Conservation (phyloP, 92 coral and sea anemone species). For the Montipora capitata region DNA sequence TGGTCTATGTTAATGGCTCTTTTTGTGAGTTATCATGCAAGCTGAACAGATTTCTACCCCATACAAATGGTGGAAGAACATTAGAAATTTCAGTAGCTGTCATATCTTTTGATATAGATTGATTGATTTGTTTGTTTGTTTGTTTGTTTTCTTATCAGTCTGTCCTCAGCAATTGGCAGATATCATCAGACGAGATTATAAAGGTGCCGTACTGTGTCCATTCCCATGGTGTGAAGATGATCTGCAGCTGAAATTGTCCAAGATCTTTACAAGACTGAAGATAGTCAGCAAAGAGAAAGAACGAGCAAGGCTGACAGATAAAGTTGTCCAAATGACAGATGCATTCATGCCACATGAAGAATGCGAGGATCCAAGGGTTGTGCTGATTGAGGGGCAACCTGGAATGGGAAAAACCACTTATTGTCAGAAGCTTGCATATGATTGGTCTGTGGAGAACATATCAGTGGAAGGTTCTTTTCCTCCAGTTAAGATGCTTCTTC, state of each 20-base stretch:
- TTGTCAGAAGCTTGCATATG: constrained; percentile 54
- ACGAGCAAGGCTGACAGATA: constrained; percentile 3
- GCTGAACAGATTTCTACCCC: no score
- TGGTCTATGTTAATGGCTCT: no score
- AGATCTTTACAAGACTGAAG: constrained; percentile 10
- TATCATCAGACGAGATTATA: constrained; percentile 25
- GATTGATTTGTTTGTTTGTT: not conserved
- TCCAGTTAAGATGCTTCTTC: constrained; percentile 20
- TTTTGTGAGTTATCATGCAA: no score
- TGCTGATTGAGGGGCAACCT: constrained; percentile 50
- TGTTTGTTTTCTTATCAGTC: no score
- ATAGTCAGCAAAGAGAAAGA: constrained; percentile 28
- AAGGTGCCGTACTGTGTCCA: constrained; percentile 37
- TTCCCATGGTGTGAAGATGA: constrained; percentile 49
- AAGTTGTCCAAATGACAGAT: constrained; percentile 22
- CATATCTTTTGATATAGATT: no score
- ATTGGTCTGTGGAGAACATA: constrained; percentile 35
- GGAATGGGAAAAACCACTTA: constrained; percentile 57
- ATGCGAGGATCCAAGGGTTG: constrained; percentile 37
- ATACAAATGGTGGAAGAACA: no score
- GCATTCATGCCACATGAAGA: constrained; percentile 23
- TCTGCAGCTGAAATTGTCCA: constrained; percentile 23
- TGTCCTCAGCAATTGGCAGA: constrained; percentile 9
- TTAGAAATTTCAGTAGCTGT: no score
- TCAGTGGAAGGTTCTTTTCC: constrained; percentile 22